Evolutionary conservation across 2,113 vertebrate species (phyloP).

Genomic region (Oxyura jamaicensis): DNA sequence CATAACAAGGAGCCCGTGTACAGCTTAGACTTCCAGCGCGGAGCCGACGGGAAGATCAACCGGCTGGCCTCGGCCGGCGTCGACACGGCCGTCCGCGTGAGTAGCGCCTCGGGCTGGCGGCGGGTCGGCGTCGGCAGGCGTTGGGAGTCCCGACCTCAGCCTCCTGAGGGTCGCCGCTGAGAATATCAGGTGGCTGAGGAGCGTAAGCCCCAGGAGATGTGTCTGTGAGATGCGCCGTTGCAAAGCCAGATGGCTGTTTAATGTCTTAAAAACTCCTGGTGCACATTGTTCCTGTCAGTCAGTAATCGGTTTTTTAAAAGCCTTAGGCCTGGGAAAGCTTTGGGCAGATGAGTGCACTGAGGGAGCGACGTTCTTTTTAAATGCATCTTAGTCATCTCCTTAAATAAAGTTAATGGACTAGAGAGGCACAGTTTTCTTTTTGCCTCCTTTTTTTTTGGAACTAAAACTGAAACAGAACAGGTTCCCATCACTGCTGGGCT

Average conservation of each 20-base stretch:
- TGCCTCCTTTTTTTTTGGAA: not conserved
- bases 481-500: not conserved
- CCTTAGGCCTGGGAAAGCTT: not conserved
- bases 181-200: not conserved
- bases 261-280: not conserved
- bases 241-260: not conserved
- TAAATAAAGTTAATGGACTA: not conserved
- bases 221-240: not conserved
- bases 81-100: constrained; percentile 91
- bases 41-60: constrained; percentile 80
- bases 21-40: constrained; percentile 94
- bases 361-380: not conserved
- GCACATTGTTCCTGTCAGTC: rapidly evolving
- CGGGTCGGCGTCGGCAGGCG: not conserved
- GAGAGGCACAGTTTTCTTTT: not conserved
- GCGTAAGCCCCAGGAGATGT: not conserved
- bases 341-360: not conserved
- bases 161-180: not conserved
- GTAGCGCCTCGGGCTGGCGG: not conserved
- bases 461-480: not conserved
- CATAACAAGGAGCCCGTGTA: constrained; percentile 98
- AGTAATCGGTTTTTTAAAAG: not conserved
- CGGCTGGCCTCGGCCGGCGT: constrained; percentile 93
- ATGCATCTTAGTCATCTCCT: not conserved
- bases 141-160: not conserved